Percentiles rank a stretch among this genome's conserved stretches.
phyloP scores from a whole-genome alignment of 2,113 vertebrate genomes.

The Leptobrachium leishanense region DNA sequence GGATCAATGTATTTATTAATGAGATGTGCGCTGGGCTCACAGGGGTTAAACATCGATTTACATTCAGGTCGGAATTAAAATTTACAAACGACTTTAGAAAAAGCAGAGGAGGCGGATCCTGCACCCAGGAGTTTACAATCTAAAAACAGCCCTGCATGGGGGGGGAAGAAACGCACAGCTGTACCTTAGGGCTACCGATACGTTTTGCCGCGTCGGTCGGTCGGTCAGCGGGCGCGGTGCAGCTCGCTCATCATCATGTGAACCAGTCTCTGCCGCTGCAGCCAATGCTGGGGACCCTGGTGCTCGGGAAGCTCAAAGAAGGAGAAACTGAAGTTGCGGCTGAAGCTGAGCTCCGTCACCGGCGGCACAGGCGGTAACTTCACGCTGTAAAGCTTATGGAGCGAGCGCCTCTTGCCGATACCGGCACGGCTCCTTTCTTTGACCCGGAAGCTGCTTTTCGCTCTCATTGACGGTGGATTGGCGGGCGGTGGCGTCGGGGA shows the following conservation, averaged over 20 bases:
- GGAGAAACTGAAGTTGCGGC: conserved; percentile 76
- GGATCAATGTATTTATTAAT: no score
- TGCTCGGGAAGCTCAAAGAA: conserved; percentile 77
- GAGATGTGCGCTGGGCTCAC: no score
- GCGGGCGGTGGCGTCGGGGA: background rate
- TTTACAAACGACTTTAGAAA: no score
- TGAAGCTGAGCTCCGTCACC: conserved; percentile 73
- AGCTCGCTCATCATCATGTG: conserved; percentile 63
- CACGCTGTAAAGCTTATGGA: background rate
- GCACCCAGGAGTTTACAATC: no score
- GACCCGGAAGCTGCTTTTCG: background rate
- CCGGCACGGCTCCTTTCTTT: conserved; percentile 15
- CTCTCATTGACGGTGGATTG: background rate
- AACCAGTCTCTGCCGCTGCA: conserved; percentile 62
- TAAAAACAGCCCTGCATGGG: no score
- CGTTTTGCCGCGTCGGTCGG: no score
- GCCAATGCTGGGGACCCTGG: conserved; percentile 61
- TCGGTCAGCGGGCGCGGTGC: conserved; percentile 32
- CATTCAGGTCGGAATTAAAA: no score
- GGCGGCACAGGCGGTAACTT: conserved; percentile 66
- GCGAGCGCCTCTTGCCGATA: conserved; percentile 16
- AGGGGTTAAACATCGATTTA: no score
- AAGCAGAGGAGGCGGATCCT: no score
- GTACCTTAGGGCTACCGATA: no score
- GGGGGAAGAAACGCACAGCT: no score